Evolutionary conservation across 2,113 vertebrate genomes (phyloP), one percentile per base, ranked within the genome.

Genomic region (Ailurus styani): DNA sequence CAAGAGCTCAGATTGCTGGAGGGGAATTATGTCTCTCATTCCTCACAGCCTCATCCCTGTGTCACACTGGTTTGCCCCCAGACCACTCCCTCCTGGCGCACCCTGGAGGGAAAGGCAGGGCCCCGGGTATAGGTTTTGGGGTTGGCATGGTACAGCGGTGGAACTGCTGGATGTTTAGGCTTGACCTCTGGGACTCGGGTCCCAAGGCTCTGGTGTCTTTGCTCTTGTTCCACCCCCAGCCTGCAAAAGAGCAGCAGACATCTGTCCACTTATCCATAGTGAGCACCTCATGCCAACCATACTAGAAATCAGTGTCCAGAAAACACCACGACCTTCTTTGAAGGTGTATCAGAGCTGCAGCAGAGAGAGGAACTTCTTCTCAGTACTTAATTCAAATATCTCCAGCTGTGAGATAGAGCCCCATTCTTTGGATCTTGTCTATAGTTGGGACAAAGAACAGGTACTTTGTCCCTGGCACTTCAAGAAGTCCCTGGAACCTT

Each of bases 1-100:
- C 29, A 96, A 93, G 86, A 93, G 89, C 90, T 96, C 81, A 90
- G 40, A 54, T 73, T 72, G 27, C 85, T 55, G 7, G 17, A 55
- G 45, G 50, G 17, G 50, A 87, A 77, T 95, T 47, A 90, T 15
- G 11, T 62, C 75, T 60, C n/a, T 60, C 54, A 40, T 75, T 90
- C 40, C 57, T 86, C 14, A 64, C 23, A 34, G 40, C 57, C 37
- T 92, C 29, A 55, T 55, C 55, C 14, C 68, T 29, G 15, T 23
- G 34, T 78, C 72, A 13, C 45, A 20, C 17, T 78, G 47, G 23
- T 25, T 90, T 92, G 18, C 40, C 73, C 21, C 31, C 64, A 54
- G 83, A 72, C 18, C 54, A 21, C 78, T 25, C 18, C n/a, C 27
- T 54, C 13, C 47, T 2, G 0, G 42, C 47, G 10, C 13, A 31